Conservation (phyloP, 2,888 invertebrate species). For the Calameuta idolon region DNA sequence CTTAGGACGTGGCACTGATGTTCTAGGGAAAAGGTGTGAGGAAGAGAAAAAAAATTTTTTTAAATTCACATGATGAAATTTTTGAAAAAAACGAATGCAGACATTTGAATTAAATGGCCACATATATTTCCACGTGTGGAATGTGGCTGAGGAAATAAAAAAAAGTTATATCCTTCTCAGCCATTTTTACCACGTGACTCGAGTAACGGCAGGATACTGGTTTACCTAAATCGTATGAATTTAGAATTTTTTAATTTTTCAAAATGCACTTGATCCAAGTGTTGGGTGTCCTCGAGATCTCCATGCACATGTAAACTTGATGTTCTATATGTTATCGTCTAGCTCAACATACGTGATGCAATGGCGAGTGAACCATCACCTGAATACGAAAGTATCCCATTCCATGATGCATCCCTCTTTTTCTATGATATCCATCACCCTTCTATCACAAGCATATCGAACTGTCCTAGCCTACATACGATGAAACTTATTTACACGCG, state of each 20-base stretch:
- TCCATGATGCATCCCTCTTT: conserved; percentile 27
- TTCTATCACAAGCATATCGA: conserved; percentile 42
- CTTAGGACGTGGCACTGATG: not conserved
- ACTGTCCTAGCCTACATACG: conserved; percentile 39
- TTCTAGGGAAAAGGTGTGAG: not conserved
- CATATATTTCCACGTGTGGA: not conserved
- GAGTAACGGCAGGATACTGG: not conserved
- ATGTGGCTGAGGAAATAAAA: not conserved
- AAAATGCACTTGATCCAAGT: not conserved
- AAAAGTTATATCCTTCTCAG: not conserved
- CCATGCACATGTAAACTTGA: conserved; percentile 43
- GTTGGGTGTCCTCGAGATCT: conserved; percentile 26
- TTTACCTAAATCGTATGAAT: not conserved
- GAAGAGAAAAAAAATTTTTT: too few relatives aligned
- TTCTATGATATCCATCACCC: conserved; percentile 25
- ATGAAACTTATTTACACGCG: conserved; percentile 52
- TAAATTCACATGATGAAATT: not conserved
- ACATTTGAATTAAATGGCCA: not conserved
- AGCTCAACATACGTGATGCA: conserved; percentile 54
- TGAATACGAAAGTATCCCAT: conserved; percentile 51
- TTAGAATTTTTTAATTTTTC: not conserved
- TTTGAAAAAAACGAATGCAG: not conserved
- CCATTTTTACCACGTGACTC: not conserved
- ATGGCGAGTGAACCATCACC: conserved; percentile 49
- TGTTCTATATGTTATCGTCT: conserved; percentile 48